A percentile compares a stretch with the other conserved stretches of the same genome.
These are phyloP conservation scores for Gallinago paraguaiae DNA, from an alignment of 2,113 vertebrate species.

Conservation along the genomic window DNA sequence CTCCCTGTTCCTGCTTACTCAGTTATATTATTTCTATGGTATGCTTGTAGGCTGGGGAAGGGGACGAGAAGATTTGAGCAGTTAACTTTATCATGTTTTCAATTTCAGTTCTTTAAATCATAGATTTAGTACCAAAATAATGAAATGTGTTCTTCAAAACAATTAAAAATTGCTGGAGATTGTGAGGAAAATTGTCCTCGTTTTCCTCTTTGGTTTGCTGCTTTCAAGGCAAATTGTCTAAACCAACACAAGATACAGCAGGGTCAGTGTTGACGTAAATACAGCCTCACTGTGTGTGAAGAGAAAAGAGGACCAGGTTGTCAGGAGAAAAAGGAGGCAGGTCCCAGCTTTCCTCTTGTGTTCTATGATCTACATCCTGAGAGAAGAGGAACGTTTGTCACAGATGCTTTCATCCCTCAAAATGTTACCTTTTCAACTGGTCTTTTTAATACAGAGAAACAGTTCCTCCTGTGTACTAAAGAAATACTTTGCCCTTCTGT, in stretches of 20 bases:
- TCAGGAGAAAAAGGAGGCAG: not conserved
- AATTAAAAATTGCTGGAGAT: not conserved
- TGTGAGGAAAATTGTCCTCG: not conserved
- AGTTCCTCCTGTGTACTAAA: not conserved
- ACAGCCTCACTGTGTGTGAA: no score
- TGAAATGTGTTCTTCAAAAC: not conserved
- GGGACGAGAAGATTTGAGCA: not conserved
- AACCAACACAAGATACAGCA: not conserved
- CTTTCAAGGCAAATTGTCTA: not conserved
- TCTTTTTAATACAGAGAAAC: not conserved
- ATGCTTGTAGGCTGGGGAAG: not conserved
- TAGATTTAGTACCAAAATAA: not conserved
- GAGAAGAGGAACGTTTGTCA: not conserved
- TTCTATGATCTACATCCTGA: not conserved
- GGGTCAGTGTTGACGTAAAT: not conserved
- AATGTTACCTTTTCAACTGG: not conserved
- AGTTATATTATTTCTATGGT: not conserved
- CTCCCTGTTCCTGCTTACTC: not conserved
- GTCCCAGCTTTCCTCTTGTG: not conserved
- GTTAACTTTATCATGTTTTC: not conserved
- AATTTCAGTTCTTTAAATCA: not conserved
- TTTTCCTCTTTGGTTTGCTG: not conserved
- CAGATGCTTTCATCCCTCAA: not conserved
- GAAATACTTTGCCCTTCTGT: not conserved
- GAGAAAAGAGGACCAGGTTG: not conserved